These are phyloP conservation scores for Danio kyathit DNA, from an alignment of 2,797 vertebrate genomes.

Conservation along the genomic window DNA sequence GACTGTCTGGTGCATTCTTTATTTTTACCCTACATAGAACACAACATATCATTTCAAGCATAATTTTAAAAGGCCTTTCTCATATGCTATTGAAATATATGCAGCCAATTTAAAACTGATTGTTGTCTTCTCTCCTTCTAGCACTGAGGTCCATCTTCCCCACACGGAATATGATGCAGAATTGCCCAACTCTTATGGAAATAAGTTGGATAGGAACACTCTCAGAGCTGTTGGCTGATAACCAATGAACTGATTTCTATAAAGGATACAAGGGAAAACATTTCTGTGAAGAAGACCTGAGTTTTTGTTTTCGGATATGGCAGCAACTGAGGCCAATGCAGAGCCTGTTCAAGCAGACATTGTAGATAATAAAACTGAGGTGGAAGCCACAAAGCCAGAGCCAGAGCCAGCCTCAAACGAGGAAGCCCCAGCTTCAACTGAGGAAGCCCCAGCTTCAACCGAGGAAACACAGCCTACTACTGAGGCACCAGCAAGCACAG, in stretches of 20 bases:
- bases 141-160: conserved; percentile 57
- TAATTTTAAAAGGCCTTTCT: not conserved
- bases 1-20: conserved; percentile 42
- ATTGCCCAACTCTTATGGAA: conserved; percentile 68
- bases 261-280: conserved; percentile 68
- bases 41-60: not conserved
- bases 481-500: conserved; percentile 64
- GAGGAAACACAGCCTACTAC: conserved; percentile 63
- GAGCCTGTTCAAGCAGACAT: conserved; percentile 75
- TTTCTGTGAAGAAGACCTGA: conserved; percentile 64
- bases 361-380: conserved; percentile 72
- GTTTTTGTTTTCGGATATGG: conserved; percentile 71
- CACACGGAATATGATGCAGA: conserved; percentile 79
- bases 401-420: conserved; percentile 35
- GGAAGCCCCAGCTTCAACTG: conserved; percentile 49
- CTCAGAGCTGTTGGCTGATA: conserved; percentile 64
- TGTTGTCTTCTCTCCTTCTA: conserved; percentile 47
- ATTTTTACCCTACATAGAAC: conserved; percentile 36
- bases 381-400: conserved; percentile 67
- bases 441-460: conserved; percentile 51
- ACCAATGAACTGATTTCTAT: conserved; percentile 79
- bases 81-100: conserved; percentile 3
- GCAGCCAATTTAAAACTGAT: conserved; percentile 35
- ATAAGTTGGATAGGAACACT: conserved; percentile 59
- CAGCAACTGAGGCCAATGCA: conserved; percentile 74